Percentiles rank a stretch among this genome's conserved stretches.
These are phyloP conservation scores for Agrypnus murinus DNA, from an alignment of 2,888 invertebrate species.

Conservation along the genomic window DNA sequence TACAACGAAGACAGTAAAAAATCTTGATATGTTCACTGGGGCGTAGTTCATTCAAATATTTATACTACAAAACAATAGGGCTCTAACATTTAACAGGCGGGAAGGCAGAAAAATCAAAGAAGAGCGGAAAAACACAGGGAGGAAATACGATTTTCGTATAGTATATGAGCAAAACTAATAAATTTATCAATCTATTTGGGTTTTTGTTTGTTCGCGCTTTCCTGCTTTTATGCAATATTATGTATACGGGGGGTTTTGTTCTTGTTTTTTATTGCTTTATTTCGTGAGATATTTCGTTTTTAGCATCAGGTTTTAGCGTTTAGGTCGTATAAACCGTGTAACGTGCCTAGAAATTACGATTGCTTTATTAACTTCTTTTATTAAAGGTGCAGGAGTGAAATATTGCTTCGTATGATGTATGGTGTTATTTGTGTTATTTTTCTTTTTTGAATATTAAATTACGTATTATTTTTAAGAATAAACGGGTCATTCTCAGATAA, in stretches of 20 bases:
- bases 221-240: background rate
- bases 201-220: constrained; percentile 16
- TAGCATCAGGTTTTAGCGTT: no score
- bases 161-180: constrained; percentile 14
- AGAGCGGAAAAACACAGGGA: constrained; percentile 10
- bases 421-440: no score
- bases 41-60: background rate
- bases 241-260: background rate
- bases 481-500: no score
- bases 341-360: no score
- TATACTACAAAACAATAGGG: background rate
- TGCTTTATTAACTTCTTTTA: no score
- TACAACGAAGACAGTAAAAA: no score
- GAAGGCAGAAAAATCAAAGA: background rate
- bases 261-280: background rate
- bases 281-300: no score
- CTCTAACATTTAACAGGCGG: background rate
- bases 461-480: no score
- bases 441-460: no score
- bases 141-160: constrained; percentile 15
- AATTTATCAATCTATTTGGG: constrained; percentile 24
- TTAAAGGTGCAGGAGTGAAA: no score
- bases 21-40: background rate
- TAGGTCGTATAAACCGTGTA: no score
- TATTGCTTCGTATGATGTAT: no score